A percentile compares a stretch with the other conserved stretches of the same genome.
phyloP scores from a whole-genome alignment of 2,888 invertebrate species.

The Andrena trimmerana region DNA sequence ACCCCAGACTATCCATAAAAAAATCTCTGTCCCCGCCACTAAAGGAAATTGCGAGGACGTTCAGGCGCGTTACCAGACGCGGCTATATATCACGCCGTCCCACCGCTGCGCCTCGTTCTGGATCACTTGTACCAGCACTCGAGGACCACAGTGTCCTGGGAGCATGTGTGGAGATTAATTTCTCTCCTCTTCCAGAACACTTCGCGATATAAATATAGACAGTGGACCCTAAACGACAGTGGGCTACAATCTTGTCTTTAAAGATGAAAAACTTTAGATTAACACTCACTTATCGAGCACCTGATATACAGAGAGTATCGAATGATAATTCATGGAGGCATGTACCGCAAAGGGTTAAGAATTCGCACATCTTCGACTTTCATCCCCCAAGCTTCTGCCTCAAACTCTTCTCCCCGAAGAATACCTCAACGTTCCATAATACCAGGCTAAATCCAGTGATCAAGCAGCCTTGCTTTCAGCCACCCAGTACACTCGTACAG shows the following conservation, averaged over 20 bases:
- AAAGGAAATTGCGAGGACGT: constrained; percentile 69
- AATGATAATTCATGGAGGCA: too few relatives aligned
- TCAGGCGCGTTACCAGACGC: constrained; percentile 61
- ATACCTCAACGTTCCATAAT: background rate
- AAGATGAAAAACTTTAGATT: too few relatives aligned
- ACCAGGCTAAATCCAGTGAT: background rate
- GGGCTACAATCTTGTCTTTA: too few relatives aligned
- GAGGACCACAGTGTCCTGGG: background rate
- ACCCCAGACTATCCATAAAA: constrained; percentile 61
- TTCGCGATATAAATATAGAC: background rate
- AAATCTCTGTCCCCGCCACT: constrained; percentile 68
- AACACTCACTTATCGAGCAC: too few relatives aligned
- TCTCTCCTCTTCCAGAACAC: too few relatives aligned
- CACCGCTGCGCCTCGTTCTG: constrained; percentile 51
- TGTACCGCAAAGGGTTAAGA: too few relatives aligned
- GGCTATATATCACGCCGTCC: constrained; percentile 62
- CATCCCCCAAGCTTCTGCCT: background rate
- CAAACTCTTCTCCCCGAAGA: background rate
- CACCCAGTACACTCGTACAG: constrained; percentile 28
- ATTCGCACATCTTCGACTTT: background rate
- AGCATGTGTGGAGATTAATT: background rate
- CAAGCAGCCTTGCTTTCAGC: constrained; percentile 1
- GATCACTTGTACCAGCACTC: constrained; percentile 32
- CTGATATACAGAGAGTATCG: too few relatives aligned
- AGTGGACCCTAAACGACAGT: background rate